phyloP scores from a whole-genome alignment of 1,140 invertebrate species.

The Eumaeus atala region DNA sequence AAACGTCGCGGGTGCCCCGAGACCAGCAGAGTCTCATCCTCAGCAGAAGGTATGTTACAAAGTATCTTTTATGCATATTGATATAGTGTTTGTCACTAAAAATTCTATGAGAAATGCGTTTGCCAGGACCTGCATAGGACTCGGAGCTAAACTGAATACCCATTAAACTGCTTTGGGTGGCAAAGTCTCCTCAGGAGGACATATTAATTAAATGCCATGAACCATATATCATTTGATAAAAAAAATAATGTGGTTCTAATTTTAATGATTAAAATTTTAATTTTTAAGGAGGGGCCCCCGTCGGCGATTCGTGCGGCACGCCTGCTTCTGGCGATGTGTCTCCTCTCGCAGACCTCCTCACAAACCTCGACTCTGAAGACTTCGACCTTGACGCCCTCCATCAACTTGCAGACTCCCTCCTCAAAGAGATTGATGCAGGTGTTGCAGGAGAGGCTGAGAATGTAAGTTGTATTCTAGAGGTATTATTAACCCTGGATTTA shows the following conservation, averaged over 20 bases:
- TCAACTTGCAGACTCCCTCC: slow-evolving; percentile 85
- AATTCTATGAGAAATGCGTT: no score
- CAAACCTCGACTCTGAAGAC: slow-evolving; percentile 78
- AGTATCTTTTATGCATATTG: no score
- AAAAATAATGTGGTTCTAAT: no score
- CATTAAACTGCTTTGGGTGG: no score
- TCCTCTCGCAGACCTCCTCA: slow-evolving; percentile 87
- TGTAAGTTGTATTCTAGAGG: slow-evolving; percentile 63
- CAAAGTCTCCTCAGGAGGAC: no score
- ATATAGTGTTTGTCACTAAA: no score
- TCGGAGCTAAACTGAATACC: no score
- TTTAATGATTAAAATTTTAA: not conserved
- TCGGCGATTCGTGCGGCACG: slow-evolving; percentile 76
- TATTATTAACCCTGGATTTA: no score
- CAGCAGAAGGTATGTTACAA: slow-evolving; percentile 78
- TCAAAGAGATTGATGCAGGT: slow-evolving; percentile 86
- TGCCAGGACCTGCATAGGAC: no score
- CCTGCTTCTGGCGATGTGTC: slow-evolving; percentile 83
- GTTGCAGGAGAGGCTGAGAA: slow-evolving; percentile 80
- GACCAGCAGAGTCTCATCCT: slow-evolving; percentile 89
- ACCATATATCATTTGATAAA: no score
- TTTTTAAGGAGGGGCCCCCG: slow-evolving; percentile 75
- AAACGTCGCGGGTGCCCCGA: slow-evolving; percentile 73
- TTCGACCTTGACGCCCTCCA: slow-evolving; percentile 80
- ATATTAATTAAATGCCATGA: no score